Evolutionary conservation across 2,113 vertebrate species (phyloP).

Genomic region (Bujurquina vittata): DNA sequence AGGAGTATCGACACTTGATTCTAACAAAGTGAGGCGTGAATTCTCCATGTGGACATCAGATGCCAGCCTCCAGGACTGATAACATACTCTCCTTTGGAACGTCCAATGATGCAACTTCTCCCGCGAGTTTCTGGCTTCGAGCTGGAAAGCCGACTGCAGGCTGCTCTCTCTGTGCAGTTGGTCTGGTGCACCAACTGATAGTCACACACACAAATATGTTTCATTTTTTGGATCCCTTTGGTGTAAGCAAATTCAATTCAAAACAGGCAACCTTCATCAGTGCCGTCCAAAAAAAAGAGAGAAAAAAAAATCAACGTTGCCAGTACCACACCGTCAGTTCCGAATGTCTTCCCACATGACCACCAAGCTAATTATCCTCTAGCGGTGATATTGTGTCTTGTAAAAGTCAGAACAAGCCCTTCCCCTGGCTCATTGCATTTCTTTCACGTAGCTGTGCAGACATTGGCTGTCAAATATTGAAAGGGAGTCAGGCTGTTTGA

Average conservation of each 20-base stretch:
- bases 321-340: conserved; percentile 14
- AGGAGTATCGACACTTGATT: conserved; percentile 15
- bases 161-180: conserved; percentile 25
- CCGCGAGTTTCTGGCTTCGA: conserved; percentile 12
- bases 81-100: conserved; percentile 35
- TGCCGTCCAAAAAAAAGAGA: neutral
- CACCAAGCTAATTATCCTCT: conserved; percentile 35
- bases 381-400: conserved; percentile 46
- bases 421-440: conserved; percentile 29
- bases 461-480: conserved; percentile 67
- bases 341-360: conserved; percentile 23
- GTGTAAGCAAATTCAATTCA: conserved; percentile 10
- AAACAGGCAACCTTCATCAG: conserved; percentile 17
- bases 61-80: conserved; percentile 47
- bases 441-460: conserved; percentile 50
- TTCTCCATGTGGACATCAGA: conserved; percentile 39
- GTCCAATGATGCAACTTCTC: neutral
- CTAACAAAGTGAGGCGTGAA: conserved; percentile 19
- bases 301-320: neutral
- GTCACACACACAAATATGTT: conserved; percentile 29
- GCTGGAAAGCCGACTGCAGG: neutral
- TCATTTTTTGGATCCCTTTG: conserved; percentile 47
- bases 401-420: conserved; percentile 28
- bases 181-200: conserved; percentile 7
- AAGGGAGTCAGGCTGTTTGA: conserved; percentile 60